A percentile compares a stretch with the other conserved stretches of the same genome.
These are phyloP conservation scores for Onychostruthus taczanowskii DNA, from an alignment of 2,113 vertebrate species.

Conservation along the genomic window DNA sequence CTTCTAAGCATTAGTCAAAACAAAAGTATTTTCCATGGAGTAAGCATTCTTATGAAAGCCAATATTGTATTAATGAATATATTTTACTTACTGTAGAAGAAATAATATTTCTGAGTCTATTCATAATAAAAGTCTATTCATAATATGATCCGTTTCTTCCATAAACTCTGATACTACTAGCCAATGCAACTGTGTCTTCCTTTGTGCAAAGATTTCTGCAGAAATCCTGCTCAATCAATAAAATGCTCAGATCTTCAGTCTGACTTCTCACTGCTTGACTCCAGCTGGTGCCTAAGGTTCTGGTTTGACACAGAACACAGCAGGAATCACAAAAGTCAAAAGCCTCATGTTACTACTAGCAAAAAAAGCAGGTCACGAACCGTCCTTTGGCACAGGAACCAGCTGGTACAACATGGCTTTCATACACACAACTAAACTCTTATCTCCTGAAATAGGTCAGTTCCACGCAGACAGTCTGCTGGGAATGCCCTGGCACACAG, in stretches of 20 bases:
- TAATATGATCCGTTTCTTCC: not conserved
- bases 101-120: not conserved
- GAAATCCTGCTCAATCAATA: not conserved
- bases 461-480: not conserved
- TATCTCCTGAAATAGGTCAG: not conserved
- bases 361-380: conserved; percentile 22
- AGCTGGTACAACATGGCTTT: not conserved
- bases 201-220: not conserved
- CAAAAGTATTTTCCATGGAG: not conserved
- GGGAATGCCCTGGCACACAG: not conserved
- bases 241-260: not conserved
- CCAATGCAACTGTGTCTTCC: not conserved
- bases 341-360: not conserved
- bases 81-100: not conserved
- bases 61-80: not conserved
- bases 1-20: not conserved
- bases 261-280: not conserved
- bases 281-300: not conserved
- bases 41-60: not conserved
- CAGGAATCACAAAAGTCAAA: not conserved
- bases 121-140: not conserved
- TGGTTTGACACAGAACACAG: not conserved
- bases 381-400: not conserved
- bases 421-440: not conserved
- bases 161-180: not conserved